These are phyloP conservation scores for Schizotus pectinicornis DNA, from an alignment of 2,888 invertebrate species.

Conservation along the genomic window DNA sequence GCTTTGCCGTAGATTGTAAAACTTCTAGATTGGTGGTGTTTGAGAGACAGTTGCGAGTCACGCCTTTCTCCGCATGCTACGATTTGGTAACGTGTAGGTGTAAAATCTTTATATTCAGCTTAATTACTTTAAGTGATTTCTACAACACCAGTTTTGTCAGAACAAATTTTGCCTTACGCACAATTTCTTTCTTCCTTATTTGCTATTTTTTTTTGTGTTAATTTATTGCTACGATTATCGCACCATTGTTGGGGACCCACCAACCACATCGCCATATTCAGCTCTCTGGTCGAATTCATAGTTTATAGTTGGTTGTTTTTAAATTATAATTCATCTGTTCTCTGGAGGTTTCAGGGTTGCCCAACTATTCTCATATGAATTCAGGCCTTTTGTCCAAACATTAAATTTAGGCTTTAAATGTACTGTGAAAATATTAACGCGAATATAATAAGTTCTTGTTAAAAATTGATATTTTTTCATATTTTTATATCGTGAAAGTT, in stretches of 20 bases:
- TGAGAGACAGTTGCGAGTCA: too few relatives aligned
- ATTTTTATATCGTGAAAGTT: slow-evolving; percentile 21
- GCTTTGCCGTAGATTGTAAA: too few relatives aligned
- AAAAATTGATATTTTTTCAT: slow-evolving; percentile 22
- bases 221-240: slow-evolving; percentile 24
- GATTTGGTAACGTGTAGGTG: too few relatives aligned
- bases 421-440: slow-evolving; percentile 11
- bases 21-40: too few relatives aligned
- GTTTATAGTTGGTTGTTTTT: too few relatives aligned
- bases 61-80: too few relatives aligned
- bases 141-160: background rate
- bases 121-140: background rate
- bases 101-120: too few relatives aligned
- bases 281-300: background rate
- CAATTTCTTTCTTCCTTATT: slow-evolving; percentile 14
- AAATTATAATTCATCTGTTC: too few relatives aligned
- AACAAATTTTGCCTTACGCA: slow-evolving; percentile 12
- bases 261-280: slow-evolving; percentile 15
- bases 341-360: too few relatives aligned
- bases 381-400: too few relatives aligned
- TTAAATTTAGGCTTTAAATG: background rate
- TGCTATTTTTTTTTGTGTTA: slow-evolving; percentile 21
- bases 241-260: slow-evolving; percentile 17
- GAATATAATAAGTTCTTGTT: slow-evolving; percentile 21
- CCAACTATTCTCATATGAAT: too few relatives aligned